Percentiles rank a stretch among this genome's conserved stretches.
These are phyloP conservation scores for Arvicola amphibius DNA, from an alignment of 2,797 vertebrate species.

Conservation along the genomic window DNA sequence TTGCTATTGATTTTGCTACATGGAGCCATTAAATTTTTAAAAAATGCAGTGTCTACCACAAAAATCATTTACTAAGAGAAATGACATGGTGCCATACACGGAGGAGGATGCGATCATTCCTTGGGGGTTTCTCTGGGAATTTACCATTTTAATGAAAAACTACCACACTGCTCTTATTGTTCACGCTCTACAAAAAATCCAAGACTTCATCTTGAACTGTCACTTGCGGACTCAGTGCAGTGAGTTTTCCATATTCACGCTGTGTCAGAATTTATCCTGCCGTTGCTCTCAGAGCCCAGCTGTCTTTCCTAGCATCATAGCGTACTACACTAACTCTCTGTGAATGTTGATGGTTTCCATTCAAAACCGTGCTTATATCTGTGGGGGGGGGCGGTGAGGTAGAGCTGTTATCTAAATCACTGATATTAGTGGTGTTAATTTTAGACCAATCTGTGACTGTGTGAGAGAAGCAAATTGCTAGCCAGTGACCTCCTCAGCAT, in stretches of 20 bases:
- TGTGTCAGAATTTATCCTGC: neutral
- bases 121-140: neutral
- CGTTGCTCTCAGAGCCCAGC: neutral
- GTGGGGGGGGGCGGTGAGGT: neutral
- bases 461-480: neutral
- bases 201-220: neutral
- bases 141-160: conserved; percentile 46
- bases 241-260: conserved; percentile 10
- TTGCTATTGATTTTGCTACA: conserved; percentile 38
- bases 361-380: conserved; percentile 2
- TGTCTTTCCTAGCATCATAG: neutral
- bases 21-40: conserved; percentile 31
- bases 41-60: neutral
- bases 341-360: conserved; percentile 7
- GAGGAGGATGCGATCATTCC: neutral
- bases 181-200: neutral
- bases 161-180: neutral
- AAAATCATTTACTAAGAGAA: conserved; percentile 24
- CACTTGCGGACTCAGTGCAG: neutral
- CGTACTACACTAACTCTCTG: neutral
- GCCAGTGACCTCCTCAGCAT: neutral
- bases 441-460: neutral
- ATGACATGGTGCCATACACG: neutral
- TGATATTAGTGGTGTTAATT: neutral
- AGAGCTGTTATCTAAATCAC: neutral